phyloP scores from a whole-genome alignment of 2,797 vertebrate genomes.

The Telmatherina bonti region DNA sequence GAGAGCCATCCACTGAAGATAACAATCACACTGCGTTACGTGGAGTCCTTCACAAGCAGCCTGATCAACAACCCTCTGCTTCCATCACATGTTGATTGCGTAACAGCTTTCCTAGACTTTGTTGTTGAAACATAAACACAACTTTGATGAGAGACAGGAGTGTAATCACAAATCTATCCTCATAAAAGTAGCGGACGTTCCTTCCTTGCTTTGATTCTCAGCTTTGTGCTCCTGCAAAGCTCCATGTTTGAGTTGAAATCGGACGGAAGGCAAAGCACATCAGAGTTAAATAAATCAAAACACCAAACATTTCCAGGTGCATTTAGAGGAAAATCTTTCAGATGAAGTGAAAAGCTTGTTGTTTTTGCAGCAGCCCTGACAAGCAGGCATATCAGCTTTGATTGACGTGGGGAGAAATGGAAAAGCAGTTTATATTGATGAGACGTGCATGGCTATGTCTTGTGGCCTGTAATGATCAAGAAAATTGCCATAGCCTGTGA shows the following conservation, averaged over 20 bases:
- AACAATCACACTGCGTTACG: constrained; percentile 35
- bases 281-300: background rate
- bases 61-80: background rate
- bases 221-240: background rate
- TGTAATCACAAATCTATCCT: constrained; percentile 16
- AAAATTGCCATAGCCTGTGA: constrained; percentile 56
- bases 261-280: background rate
- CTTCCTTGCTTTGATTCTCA: constrained; percentile 24
- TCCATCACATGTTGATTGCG: constrained; percentile 34
- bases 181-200: constrained; percentile 38
- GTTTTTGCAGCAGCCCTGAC: background rate
- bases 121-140: constrained; percentile 46
- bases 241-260: background rate
- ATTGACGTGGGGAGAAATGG: constrained; percentile 23
- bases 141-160: constrained; percentile 24
- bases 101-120: constrained; percentile 32
- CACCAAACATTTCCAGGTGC: background rate
- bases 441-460: constrained; percentile 36
- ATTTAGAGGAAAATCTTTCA: background rate
- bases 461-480: constrained; percentile 48
- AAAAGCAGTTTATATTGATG: constrained; percentile 28
- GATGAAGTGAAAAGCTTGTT: too few relatives aligned
- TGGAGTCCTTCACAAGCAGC: constrained; percentile 3
- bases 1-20: constrained; percentile 36
- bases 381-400: background rate